A percentile compares a stretch with the other conserved stretches of the same genome.
Evolutionary conservation across 2,113 vertebrate species (phyloP).

Genomic region (Hyla sarda): DNA sequence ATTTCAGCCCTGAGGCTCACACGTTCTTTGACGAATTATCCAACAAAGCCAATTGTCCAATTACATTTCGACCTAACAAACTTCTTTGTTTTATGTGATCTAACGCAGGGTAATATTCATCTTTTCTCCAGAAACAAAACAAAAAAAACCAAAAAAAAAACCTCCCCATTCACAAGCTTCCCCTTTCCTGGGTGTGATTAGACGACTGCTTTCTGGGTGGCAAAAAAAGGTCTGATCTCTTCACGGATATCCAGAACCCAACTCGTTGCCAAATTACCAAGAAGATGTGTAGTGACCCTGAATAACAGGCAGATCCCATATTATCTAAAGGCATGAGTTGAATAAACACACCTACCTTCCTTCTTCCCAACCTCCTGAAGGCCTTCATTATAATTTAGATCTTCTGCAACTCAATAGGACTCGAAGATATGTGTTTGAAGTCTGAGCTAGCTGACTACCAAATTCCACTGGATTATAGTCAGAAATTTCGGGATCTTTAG

Average conservation of each 20-base stretch:
- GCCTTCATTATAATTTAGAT: constrained; percentile 45
- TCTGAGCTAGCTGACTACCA: background rate
- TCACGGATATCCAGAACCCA: constrained; percentile 29
- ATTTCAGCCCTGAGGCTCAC: background rate
- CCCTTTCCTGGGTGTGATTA: constrained; percentile 36
- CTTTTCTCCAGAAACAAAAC: background rate
- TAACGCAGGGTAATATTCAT: constrained; percentile 4
- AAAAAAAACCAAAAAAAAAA: background rate
- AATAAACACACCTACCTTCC: constrained; percentile 41
- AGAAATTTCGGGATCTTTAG: background rate
- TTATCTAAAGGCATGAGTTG: constrained; percentile 39
- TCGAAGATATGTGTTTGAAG: constrained; percentile 22
- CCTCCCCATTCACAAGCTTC: background rate
- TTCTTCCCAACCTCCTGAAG: constrained; percentile 18
- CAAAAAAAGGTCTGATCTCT: constrained; percentile 41
- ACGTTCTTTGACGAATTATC: background rate
- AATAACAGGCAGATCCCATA: constrained; percentile 43
- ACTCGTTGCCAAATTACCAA: constrained; percentile 39
- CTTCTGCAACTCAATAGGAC: constrained; percentile 2
- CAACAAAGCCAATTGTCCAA: background rate
- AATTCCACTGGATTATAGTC: background rate
- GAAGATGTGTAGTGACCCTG: constrained; percentile 47
- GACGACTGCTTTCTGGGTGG: constrained; percentile 41
- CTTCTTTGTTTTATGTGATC: background rate
- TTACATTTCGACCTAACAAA: background rate